Percentiles rank a stretch among this genome's conserved stretches.
Evolutionary conservation across 2,113 vertebrate genomes (phyloP).

Genomic region (Naja naja): DNA sequence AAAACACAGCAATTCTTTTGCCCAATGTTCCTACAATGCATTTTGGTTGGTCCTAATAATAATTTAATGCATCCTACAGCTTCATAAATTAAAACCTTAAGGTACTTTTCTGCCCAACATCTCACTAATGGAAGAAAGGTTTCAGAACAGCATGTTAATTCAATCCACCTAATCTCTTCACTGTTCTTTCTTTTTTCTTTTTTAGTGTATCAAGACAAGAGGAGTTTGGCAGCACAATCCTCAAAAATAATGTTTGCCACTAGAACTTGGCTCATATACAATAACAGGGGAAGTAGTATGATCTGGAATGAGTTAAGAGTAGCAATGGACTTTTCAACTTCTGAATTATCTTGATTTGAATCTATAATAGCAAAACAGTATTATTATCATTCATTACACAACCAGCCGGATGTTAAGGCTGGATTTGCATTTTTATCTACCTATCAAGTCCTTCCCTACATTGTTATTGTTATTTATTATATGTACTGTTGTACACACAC

Average conservation of each 20-base stretch:
- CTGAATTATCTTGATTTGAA: neutral
- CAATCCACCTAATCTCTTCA: constrained; percentile 5
- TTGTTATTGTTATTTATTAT: neutral
- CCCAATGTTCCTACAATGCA: neutral
- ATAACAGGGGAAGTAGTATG: neutral
- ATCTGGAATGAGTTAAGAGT: neutral
- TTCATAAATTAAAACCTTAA: constrained; percentile 6
- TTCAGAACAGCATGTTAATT: neutral
- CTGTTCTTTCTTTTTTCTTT: neutral
- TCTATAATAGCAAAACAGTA: neutral
- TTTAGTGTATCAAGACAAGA: neutral
- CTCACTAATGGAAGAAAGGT: constrained; percentile 3
- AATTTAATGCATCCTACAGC: neutral
- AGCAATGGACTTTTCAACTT: neutral
- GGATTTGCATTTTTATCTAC: neutral
- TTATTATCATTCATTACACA: neutral
- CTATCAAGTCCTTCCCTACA: neutral
- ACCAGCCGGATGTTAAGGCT: neutral
- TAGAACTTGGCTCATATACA: neutral
- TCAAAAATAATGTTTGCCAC: neutral
- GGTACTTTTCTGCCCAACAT: neutral
- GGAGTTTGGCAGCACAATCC: neutral
- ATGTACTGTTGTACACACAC: neutral
- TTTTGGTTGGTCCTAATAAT: neutral
- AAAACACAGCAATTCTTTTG: neutral